Percentiles rank a stretch among this genome's conserved stretches.
Conservation (phyloP, 2,113 vertebrate species). For the Oxyura jamaicensis region DNA sequence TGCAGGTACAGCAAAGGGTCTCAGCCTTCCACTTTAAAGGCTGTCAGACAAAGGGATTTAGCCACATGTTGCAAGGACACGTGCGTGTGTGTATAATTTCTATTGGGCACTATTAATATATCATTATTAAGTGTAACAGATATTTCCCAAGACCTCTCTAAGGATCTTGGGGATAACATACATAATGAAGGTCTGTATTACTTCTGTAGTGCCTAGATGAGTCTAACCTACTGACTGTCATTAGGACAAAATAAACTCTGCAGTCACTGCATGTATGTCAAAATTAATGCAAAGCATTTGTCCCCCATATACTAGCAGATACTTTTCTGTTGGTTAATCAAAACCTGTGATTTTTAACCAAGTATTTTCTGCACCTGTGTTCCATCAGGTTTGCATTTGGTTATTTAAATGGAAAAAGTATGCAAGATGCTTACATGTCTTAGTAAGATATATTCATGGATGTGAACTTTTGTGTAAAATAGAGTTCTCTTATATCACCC, state of each 20-base stretch:
- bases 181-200: neutral
- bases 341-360: neutral
- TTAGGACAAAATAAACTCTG: neutral
- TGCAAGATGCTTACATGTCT: neutral
- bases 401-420: neutral
- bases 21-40: neutral
- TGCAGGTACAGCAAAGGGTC: neutral
- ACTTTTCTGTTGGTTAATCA: neutral
- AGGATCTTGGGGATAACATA: neutral
- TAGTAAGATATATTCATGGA: neutral
- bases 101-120: neutral
- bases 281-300: slow-evolving; percentile 2
- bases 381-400: neutral
- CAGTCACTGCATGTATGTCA: neutral
- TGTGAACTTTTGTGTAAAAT: neutral
- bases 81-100: neutral
- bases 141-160: neutral
- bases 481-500: neutral
- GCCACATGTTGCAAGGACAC: accelerated
- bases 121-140: neutral
- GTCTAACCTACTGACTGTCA: neutral
- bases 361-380: neutral
- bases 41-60: neutral
- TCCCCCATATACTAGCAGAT: neutral
- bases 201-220: neutral